These are phyloP conservation scores for Piprites chloris DNA, from an alignment of 2,113 vertebrate species.

Conservation along the genomic window DNA sequence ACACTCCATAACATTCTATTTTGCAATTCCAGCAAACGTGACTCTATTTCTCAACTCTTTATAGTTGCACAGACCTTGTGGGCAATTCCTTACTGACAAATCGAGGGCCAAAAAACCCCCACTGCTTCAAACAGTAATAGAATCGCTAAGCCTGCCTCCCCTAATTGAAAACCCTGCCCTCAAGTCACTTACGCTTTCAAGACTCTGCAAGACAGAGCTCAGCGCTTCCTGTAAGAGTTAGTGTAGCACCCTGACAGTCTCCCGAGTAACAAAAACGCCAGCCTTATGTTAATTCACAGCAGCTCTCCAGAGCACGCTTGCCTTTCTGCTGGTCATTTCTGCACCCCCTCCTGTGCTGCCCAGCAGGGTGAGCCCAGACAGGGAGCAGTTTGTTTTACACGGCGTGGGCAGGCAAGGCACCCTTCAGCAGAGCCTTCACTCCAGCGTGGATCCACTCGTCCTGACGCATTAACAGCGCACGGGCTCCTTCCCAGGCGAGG, in stretches of 20 bases:
- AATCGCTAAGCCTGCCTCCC: neutral
- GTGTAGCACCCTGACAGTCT: neutral
- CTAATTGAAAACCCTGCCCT: neutral
- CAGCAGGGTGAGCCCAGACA: neutral
- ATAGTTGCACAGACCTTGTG: neutral
- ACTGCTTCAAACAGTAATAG: neutral
- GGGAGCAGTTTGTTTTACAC: neutral
- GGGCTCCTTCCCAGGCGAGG: neutral
- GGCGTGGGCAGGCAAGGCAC: neutral
- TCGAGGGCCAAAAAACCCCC: neutral
- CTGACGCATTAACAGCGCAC: accelerated
- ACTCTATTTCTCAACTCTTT: neutral
- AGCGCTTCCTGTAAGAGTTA: neutral
- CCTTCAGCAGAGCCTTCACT: accelerated
- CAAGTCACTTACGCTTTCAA: neutral
- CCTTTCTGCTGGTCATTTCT: too few species aligned
- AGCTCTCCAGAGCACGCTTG: neutral
- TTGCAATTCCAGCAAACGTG: neutral
- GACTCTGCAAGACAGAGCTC: neutral
- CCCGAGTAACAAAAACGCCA: neutral
- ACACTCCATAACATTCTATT: neutral
- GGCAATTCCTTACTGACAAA: neutral
- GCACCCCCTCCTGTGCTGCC: neutral
- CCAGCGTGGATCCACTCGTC: neutral
- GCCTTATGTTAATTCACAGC: neutral